These are phyloP conservation scores for Chalcosyrphus nemorum DNA, from an alignment of 2,888 invertebrate species.

Conservation along the genomic window DNA sequence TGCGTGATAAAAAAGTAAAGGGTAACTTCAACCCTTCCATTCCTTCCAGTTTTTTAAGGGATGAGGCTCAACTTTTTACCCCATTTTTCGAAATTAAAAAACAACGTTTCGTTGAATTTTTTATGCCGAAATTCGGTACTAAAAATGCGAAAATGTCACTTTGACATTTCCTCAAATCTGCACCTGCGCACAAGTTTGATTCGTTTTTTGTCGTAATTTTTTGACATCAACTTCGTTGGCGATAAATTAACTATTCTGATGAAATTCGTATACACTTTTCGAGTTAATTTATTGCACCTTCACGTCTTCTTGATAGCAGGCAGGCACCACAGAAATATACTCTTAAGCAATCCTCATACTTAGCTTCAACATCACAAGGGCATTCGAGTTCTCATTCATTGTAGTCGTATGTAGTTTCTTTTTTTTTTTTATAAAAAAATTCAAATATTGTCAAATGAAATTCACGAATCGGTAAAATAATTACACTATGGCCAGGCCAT, in stretches of 20 bases:
- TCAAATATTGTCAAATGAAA: constrained; percentile 66
- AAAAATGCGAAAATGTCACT: constrained; percentile 19
- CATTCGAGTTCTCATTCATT: background rate
- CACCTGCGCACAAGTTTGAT: constrained; percentile 64
- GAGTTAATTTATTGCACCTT: constrained; percentile 68
- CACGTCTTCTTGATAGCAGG: constrained; percentile 16
- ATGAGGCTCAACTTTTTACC: background rate
- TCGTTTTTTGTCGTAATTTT: no score
- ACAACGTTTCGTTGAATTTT: constrained; percentile 24
- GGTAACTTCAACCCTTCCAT: constrained; percentile 9
- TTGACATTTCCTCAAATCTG: constrained; percentile 39
- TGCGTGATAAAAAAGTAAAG: background rate
- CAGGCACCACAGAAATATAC: background rate
- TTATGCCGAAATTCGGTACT: background rate
- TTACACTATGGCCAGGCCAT: constrained; percentile 67
- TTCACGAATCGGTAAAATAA: constrained; percentile 64
- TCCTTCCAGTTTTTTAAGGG: background rate
- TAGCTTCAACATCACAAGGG: constrained; percentile 18
- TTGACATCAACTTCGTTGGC: background rate
- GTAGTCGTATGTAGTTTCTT: no score
- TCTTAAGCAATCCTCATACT: constrained; percentile 22
- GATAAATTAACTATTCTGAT: constrained; percentile 52
- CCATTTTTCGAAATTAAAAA: background rate
- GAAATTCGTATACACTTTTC: constrained; percentile 20
- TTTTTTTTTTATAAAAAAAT: constrained; percentile 29